Evolutionary conservation across 2,797 vertebrate species (phyloP).

Genomic region (Anniella stebbinsi): DNA sequence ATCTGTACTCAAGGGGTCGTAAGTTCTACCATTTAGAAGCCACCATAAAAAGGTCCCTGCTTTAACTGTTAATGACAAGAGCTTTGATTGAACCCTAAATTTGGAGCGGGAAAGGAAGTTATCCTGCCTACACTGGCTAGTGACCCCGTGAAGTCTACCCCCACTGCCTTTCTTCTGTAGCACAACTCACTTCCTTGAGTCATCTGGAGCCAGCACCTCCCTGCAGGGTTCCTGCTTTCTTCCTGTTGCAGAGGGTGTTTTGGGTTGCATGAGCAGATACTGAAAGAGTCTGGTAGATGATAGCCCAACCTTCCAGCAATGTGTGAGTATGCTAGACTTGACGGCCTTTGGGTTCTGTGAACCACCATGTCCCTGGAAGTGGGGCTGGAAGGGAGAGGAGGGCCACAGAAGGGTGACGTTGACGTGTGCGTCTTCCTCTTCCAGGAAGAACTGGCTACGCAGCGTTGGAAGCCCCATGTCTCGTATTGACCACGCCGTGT

Average conservation of each 20-base stretch:
- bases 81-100: background rate
- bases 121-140: background rate
- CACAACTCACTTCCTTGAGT: background rate
- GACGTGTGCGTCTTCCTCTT: background rate
- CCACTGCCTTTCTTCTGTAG: no score
- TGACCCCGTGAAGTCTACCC: background rate
- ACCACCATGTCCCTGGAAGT: background rate
- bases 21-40: background rate
- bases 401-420: background rate
- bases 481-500: slow-evolving; percentile 64
- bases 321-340: background rate
- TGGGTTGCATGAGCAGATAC: background rate
- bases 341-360: background rate
- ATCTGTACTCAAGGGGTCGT: background rate
- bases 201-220: background rate
- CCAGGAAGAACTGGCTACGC: slow-evolving; percentile 70
- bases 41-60: background rate
- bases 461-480: slow-evolving; percentile 70
- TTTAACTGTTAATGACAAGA: background rate
- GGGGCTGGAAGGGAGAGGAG: background rate
- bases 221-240: background rate
- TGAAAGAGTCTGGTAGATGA: background rate
- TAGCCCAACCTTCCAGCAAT: background rate
- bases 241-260: background rate
- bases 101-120: background rate